Base-by-base conservation (phyloP, 2,113 vertebrate species). In the Speoplatyrhinus poulsoni region DNA sequence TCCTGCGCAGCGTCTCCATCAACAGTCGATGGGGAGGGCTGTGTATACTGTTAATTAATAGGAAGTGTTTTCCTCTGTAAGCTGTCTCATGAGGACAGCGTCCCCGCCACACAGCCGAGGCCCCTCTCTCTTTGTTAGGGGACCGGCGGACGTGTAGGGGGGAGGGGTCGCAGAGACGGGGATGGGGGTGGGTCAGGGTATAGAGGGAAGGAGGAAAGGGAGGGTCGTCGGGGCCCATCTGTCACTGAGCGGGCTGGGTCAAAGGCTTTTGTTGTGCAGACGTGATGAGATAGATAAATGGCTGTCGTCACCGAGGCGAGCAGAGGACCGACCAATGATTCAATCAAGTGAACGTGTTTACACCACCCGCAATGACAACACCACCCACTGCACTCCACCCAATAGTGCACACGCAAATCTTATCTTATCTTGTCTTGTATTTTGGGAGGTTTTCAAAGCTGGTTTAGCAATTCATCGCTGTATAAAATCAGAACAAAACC, bases 201-300 rank as follows among this genome's bases (percentile, higher is more conserved):
- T 3, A 16, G 26, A 12, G 15, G 48, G 49, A 9, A 67, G 66
- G 62, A 19, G 17, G 13, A 46, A 8, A 59, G 64, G 9, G 54
- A 15, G 62, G 26, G 15, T 15, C 11, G 46, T 16, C 55, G 63
- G 72, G 60, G 12, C 84, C 73, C 86, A 88, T 91, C 89, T 90
- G 88, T 79, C 77, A 66, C 67, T 16, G 84, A 79, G 76, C 48
- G 13, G 76, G 83, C 80, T 65, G 69, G 79, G 80, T 79, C 77
- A 77, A 74, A 75, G 73, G 76, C 80, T 80, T 89, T 88, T 90
- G 87, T 90, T 90, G 81, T 81, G 74, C 76, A 75, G 75, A 61
- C 69, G 70, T 74, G 85, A 89, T 86, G 85, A 87, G 83, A 72
- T 81, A 76, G 75, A 87, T 73, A 72, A 74, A 86, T 81, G 72